Evolutionary conservation across 1,140 invertebrate genomes (phyloP), one percentile per base, ranked within the genome.

Genomic region (Steinernema feltiae): DNA sequence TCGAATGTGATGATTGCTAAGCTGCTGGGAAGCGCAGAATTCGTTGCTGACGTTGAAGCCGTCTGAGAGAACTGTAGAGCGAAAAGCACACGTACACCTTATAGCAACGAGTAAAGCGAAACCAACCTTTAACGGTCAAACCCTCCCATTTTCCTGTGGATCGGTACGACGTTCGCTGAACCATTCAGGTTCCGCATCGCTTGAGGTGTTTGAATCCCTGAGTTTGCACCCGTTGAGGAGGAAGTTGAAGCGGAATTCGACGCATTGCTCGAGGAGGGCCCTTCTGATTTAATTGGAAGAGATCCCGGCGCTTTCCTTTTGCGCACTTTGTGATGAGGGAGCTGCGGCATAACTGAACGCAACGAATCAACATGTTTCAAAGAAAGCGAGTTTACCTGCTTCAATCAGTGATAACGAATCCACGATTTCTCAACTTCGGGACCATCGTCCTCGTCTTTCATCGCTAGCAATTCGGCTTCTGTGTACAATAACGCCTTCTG

Each of bases 401-500:
- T 71, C 70, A 32, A 71, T 32, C 70, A 71, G 24, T 24, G 70
- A 32, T 3, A 71, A 27, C 35, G 30, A 32, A 21, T 32, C 31
- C 3, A 71, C 35, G 7, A 71, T 71, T 18, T 71, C n/a, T 71
- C 35, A 2, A 32, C 35, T 24, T 71, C 70, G 12, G 15, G 30
- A 30, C 70, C 70, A 3, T 71, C 70, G 12, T 71, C 35, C 3
- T 71, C 35, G 70, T 71, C 30, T 21, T 71, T 32, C 70, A 32
- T 71, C 17, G 35, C 35, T 29, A 71, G 24, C 35, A 71, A 21
- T 24, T 71, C 70, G 7, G 35, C 70, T 24, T 71, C 70, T 24
- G 70, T 71, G 35, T 71, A 71, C 15, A 71, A 31, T 3, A 71
- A 31, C 70, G 31, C 70, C 24, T 71, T 71, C 30, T 71, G 35